Evolutionary conservation across 2,113 vertebrate genomes (phyloP), one percentile per base, ranked within the genome.

Genomic region (Mobula hypostoma): DNA sequence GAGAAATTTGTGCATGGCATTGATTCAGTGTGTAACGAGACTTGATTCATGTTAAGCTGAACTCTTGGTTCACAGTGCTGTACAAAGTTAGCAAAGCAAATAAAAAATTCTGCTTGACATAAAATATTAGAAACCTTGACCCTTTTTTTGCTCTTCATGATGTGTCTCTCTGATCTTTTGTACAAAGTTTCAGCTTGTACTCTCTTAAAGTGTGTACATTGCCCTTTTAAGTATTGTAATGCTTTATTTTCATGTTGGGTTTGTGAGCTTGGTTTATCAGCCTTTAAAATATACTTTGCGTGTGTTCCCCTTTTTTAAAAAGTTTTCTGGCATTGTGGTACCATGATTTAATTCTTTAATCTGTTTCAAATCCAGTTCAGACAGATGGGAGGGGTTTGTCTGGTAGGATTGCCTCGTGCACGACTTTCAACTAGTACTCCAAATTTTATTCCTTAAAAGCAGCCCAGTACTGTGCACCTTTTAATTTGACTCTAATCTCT

Each of bases 161-260:
- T 1, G n/a, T 32, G 8, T 32, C n/a, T 32, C n/a, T n/a, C 29
- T 32, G 29, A 66, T 88, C 11, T 56, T 85, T 85, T 58, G 82
- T 58, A 1, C 12, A 27, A 58, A 27, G 82, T 48, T 85, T 5
- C 82, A 85, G 2, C 82, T 85, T 85, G 82, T 85, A 21, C 58
- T 27, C 21, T 8, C 21, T 8, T 7, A 27, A 21, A 85, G 48
- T 88, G 29, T n/a, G 85, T 88, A n/a, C 6, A 66, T 88, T 32
- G 27, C 82, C 21, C 14, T 85, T 48, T 27, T 88, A 66, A 66
- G 29, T 15, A 27, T 72, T n/a, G 11, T 63, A 27, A 63, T 87
- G 27, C 66, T 88, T 88, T 17, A 88, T 88, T 88, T 88, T 88
- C 85, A 27, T 85, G 27, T 87, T 83, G 80, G 40, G 48, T 56